Percentiles rank a stretch among this genome's conserved stretches.
Conservation (phyloP, 2,797 vertebrate genomes). For the Cirrhinus mrigala region DNA sequence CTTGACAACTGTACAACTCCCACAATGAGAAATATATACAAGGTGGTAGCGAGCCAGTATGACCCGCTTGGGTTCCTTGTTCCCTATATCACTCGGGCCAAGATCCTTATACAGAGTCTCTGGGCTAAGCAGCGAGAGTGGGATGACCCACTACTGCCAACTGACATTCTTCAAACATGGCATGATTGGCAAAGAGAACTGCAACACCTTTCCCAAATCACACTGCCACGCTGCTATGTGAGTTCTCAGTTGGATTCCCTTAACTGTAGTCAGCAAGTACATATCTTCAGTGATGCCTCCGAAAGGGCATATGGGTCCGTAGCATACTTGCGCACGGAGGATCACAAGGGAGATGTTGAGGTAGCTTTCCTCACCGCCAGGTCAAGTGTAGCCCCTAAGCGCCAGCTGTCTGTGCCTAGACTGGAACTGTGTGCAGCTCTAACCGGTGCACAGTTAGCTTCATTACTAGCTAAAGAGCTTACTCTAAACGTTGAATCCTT, state of each 20-base stretch:
- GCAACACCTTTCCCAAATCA: not conserved
- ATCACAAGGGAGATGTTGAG: not conserved
- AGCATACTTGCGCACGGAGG: not conserved
- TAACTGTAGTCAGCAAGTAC: not conserved
- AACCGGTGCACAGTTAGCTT: constrained; percentile 12
- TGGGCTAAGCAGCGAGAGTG: not conserved
- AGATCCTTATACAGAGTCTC: not conserved
- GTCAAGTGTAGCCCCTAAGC: constrained; percentile 12
- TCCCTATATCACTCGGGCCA: not conserved
- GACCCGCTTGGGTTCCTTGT: not conserved
- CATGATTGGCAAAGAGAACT: not conserved
- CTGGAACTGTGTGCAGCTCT: constrained; percentile 33
- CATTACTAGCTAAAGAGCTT: not conserved
- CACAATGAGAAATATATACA: not conserved
- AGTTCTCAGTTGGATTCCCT: not conserved
- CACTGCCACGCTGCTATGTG: not conserved
- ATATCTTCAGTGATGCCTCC: not conserved
- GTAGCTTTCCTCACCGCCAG: not conserved
- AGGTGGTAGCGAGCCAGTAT: not conserved
- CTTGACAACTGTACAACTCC: not conserved
- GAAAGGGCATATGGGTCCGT: not conserved
- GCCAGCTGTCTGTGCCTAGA: not conserved
- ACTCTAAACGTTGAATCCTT: not conserved
- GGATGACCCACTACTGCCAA: not conserved
- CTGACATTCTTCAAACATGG: not conserved